A percentile compares a stretch with the other conserved stretches of the same genome.
Evolutionary conservation across 2,797 vertebrate genomes (phyloP).

Genomic region (Coilia nasus): DNA sequence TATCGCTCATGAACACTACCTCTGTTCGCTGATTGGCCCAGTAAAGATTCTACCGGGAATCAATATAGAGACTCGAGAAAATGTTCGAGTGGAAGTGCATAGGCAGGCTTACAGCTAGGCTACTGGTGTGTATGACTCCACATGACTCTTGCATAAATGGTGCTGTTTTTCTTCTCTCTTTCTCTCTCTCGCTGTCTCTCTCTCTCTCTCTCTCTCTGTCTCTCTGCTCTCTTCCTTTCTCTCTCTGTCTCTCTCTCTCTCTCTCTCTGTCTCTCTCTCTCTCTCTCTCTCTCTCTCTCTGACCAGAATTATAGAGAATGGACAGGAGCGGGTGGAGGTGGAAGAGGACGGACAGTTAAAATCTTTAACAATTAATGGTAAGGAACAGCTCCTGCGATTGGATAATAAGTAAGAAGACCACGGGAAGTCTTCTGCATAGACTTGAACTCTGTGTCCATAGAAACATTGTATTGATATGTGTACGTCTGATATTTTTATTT

Average conservation of each 20-base stretch:
- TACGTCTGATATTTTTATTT: slow-evolving; percentile 58
- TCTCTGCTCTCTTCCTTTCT: too few species aligned
- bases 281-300: neutral
- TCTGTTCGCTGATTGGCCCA: too few species aligned
- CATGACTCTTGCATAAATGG: neutral
- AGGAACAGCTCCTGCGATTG: slow-evolving; percentile 91
- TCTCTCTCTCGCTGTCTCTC: neutral
- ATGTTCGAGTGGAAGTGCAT: too few species aligned
- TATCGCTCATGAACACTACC: too few species aligned
- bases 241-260: neutral
- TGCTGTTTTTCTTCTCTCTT: too few species aligned
- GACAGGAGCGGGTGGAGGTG: slow-evolving; percentile 88
- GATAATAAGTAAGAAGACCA: slow-evolving; percentile 89
- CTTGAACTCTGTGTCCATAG: slow-evolving; percentile 58
- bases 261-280: neutral
- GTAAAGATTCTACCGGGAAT: too few species aligned
- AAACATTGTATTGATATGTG: slow-evolving; percentile 65
- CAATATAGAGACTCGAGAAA: too few species aligned
- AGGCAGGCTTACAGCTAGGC: too few species aligned
- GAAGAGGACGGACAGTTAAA: slow-evolving; percentile 95
- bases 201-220: neutral
- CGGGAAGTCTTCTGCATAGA: slow-evolving; percentile 50
- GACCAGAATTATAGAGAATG: slow-evolving; percentile 87
- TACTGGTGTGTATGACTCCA: neutral
- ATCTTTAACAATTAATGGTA: slow-evolving; percentile 92